phyloP scores from a whole-genome alignment of 2,888 invertebrate genomes.

The Hyalella azteca region DNA sequence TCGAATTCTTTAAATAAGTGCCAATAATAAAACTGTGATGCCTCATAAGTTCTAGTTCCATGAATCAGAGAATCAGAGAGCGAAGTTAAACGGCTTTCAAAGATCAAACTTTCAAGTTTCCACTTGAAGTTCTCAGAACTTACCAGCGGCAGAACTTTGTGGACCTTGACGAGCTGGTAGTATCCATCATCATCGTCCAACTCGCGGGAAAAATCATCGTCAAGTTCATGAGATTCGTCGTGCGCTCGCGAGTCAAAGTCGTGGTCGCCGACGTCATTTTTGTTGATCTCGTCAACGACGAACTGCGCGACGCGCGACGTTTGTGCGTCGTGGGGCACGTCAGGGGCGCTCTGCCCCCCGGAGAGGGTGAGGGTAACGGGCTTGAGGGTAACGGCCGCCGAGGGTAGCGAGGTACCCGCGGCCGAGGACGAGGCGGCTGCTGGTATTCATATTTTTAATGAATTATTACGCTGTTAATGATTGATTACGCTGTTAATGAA shows the following conservation, averaged over 20 bases:
- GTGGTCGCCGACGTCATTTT: not conserved
- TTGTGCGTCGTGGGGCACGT: not conserved
- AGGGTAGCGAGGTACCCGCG: not conserved
- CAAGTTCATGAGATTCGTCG: conserved; percentile 9
- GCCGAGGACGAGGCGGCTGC: not conserved
- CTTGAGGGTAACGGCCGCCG: not conserved
- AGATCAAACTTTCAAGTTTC: too few species aligned
- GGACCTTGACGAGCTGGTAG: conserved; percentile 50
- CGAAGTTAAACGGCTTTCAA: too few species aligned
- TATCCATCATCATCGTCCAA: conserved; percentile 48
- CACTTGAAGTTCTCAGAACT: too few species aligned
- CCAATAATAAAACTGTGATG: too few species aligned
- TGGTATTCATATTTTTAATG: too few species aligned
- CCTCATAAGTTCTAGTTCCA: too few species aligned
- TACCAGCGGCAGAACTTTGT: conserved; percentile 49
- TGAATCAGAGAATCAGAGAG: too few species aligned
- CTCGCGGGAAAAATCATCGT: conserved; percentile 22
- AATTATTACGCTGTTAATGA: too few species aligned
- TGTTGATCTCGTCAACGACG: conserved; percentile 24
- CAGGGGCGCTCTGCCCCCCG: not conserved
- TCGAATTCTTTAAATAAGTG: too few species aligned
- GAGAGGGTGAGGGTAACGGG: conserved; percentile 14
- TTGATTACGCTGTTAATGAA: too few species aligned
- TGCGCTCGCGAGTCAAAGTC: conserved; percentile 21
- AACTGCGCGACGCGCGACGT: not conserved